A percentile compares a stretch with the other conserved stretches of the same genome.
Evolutionary conservation across 2,888 invertebrate species (phyloP).

Genomic region (Caenorhabditis uteleia): DNA sequence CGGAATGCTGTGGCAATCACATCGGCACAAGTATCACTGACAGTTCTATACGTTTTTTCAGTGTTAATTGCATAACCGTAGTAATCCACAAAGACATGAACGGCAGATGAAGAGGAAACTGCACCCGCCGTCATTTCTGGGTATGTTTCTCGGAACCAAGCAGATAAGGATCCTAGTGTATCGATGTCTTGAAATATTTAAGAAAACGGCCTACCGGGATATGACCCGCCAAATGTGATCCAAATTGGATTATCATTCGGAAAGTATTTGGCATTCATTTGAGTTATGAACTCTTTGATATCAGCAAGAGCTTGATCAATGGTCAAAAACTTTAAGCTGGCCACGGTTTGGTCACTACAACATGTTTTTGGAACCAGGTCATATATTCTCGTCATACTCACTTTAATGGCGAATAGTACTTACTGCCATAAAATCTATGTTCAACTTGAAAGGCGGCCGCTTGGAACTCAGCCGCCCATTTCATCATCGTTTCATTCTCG

Average conservation of each 20-base stretch:
- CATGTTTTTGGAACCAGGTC: not conserved
- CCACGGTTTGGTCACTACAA: slow-evolving; percentile 30
- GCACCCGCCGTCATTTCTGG: slow-evolving; percentile 50
- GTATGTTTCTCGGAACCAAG: slow-evolving; percentile 49
- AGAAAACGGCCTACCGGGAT: slow-evolving; percentile 38
- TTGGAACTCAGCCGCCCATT: slow-evolving; percentile 42
- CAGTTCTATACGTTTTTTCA: slow-evolving; percentile 40
- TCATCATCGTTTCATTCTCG: slow-evolving; percentile 48
- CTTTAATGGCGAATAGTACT: slow-evolving; percentile 33
- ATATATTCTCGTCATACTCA: not conserved
- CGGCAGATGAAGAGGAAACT: slow-evolving; percentile 50
- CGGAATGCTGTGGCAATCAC: slow-evolving; percentile 39
- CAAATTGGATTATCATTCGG: slow-evolving; percentile 35
- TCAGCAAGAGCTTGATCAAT: slow-evolving; percentile 48
- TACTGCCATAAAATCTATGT: slow-evolving; percentile 48
- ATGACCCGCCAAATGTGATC: slow-evolving; percentile 53
- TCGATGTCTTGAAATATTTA: not conserved
- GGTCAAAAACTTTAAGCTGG: slow-evolving; percentile 30
- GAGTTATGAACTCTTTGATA: slow-evolving; percentile 42
- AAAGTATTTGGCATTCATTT: slow-evolving; percentile 47
- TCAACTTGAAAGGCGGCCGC: slow-evolving; percentile 51
- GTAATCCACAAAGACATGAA: slow-evolving; percentile 49
- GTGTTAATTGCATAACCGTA: slow-evolving; percentile 56
- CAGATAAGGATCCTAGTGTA: slow-evolving; percentile 33
- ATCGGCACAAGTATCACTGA: slow-evolving; percentile 33